Conservation (phyloP, 1,140 invertebrate species). For the Cyphomyrmex costatus region DNA sequence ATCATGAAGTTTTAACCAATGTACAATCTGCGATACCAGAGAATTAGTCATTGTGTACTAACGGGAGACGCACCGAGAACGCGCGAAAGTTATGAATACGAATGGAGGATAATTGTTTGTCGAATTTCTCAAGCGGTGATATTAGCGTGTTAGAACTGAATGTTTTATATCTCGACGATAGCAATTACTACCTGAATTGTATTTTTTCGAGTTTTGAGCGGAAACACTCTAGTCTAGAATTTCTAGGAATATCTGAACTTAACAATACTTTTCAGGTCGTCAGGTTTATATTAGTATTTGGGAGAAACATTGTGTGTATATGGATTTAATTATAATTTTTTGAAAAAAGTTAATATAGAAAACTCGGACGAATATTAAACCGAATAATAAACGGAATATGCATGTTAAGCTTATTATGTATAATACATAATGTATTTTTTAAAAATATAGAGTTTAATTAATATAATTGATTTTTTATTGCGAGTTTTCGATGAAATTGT, state of each 20-base stretch:
- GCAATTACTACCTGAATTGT: not conserved
- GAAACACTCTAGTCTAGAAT: not conserved
- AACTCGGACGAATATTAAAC: too few relatives aligned
- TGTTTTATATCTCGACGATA: not conserved
- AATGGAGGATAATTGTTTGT: constrained; percentile 69
- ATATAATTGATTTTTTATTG: too few relatives aligned
- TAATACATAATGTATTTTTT: too few relatives aligned
- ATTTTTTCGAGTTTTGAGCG: not conserved
- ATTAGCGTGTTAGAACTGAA: constrained; percentile 58
- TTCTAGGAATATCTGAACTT: not conserved
- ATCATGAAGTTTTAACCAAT: constrained; percentile 70
- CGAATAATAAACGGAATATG: too few relatives aligned
- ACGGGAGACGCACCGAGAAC: constrained; percentile 53
- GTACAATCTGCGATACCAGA: constrained; percentile 66
- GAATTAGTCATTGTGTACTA: constrained; percentile 65
- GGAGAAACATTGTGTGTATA: too few relatives aligned
- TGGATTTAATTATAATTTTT: too few relatives aligned
- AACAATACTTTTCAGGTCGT: too few relatives aligned
- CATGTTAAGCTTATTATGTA: too few relatives aligned
- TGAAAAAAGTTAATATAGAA: too few relatives aligned
- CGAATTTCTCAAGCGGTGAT: constrained; percentile 57
- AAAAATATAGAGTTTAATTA: too few relatives aligned
- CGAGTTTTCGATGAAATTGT: too few relatives aligned
- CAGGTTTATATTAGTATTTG: too few relatives aligned
- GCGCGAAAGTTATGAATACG: constrained; percentile 65